These are phyloP conservation scores for Lycopodina hypogea DNA, from an alignment of 37 sponge, comb jelly and placozoan genomes.

Conservation along the genomic window DNA sequence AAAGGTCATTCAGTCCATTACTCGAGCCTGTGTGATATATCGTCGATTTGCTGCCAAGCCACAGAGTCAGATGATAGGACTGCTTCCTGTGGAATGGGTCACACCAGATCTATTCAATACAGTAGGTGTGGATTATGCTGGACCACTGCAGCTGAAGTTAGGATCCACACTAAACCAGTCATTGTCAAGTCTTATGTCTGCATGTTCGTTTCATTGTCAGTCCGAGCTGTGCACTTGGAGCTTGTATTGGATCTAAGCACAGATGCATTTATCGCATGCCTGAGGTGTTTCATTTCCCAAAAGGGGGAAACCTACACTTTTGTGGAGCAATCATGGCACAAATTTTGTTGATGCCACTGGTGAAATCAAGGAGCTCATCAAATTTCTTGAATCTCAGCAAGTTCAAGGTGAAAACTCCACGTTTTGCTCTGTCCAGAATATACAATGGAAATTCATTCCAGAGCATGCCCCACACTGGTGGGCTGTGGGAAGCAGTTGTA, in stretches of 20 bases:
- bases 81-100: slow-evolving; percentile 28
- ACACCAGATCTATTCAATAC: slow-evolving; percentile 26
- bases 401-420: neutral
- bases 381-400: too few species aligned
- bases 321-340: too few species aligned
- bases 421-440: neutral
- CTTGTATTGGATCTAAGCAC: slow-evolving; percentile 30
- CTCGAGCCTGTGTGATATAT: too few species aligned
- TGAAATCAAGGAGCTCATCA: too few species aligned
- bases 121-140: slow-evolving; percentile 16
- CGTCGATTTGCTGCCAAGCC: too few species aligned
- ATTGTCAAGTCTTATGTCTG: slow-evolving; percentile 30
- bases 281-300: slow-evolving; percentile 24
- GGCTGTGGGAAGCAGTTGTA: too few species aligned
- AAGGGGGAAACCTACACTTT: slow-evolving; percentile 4
- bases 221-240: slow-evolving; percentile 37
- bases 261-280: slow-evolving; percentile 30
- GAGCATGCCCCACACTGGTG: too few species aligned
- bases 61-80: slow-evolving; percentile 8
- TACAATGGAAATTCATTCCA: too few species aligned
- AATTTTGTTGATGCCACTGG: slow-evolving; percentile 38
- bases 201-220: too few species aligned
- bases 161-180: slow-evolving; percentile 11
- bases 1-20: too few species aligned
- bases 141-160: slow-evolving; percentile 13